phyloP scores from a whole-genome alignment of 2,113 vertebrate species.

The Nyctibius bracteatus region DNA sequence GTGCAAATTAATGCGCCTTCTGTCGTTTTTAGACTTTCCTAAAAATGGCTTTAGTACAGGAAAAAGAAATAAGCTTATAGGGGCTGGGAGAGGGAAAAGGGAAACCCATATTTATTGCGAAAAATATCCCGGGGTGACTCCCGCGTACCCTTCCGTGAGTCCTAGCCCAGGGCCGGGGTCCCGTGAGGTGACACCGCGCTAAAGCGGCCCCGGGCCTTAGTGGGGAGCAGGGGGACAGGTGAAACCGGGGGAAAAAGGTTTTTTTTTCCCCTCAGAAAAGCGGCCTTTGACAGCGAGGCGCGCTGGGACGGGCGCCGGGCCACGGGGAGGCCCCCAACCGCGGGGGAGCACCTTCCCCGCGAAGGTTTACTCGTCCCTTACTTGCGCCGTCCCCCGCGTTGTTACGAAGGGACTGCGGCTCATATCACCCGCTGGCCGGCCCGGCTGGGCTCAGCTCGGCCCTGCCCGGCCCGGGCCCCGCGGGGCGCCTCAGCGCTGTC shows the following conservation, averaged over 20 bases:
- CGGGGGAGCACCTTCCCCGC: too few relatives aligned
- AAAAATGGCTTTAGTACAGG: rapidly evolving
- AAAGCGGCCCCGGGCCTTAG: neutral
- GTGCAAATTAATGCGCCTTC: rapidly evolving
- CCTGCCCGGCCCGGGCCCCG: rapidly evolving
- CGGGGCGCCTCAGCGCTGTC: neutral
- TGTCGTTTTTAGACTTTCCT: neutral
- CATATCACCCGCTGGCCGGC: neutral
- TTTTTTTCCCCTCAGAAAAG: neutral
- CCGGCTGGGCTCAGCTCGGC: too few relatives aligned
- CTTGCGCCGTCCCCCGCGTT: neutral
- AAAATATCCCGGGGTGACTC: rapidly evolving
- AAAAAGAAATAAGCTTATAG: rapidly evolving
- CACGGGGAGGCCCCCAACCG: too few relatives aligned
- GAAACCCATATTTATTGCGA: rapidly evolving
- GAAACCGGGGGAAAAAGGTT: neutral
- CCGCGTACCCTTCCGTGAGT: rapidly evolving
- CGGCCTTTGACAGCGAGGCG: neutral
- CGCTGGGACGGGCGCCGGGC: neutral
- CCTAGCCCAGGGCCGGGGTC: too few relatives aligned
- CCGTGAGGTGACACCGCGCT: rapidly evolving
- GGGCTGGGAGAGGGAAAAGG: neutral
- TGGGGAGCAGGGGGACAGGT: neutral
- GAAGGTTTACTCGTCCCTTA: neutral
- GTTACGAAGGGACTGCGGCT: too few relatives aligned